These are phyloP conservation scores for Phenganax stokvisi DNA, from an alignment of 92 coral and sea anemone genomes.

Conservation along the genomic window DNA sequence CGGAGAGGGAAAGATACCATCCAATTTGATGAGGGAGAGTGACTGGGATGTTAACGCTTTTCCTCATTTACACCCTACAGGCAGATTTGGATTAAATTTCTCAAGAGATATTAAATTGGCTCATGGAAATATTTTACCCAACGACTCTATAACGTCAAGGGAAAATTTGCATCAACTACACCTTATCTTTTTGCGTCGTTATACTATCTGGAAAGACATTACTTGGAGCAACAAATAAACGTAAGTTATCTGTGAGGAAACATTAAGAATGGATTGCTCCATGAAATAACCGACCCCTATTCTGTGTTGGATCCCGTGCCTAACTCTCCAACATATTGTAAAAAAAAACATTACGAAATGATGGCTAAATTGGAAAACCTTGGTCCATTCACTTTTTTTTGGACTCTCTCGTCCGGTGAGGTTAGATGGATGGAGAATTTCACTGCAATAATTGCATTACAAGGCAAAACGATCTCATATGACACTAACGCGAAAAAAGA, in stretches of 20 bases:
- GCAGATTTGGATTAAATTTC: neutral
- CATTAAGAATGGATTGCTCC: too few relatives aligned
- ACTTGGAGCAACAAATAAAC: too few relatives aligned
- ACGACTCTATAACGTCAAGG: too few relatives aligned
- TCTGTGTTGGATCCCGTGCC: too few relatives aligned
- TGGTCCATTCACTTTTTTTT: conserved; percentile 30
- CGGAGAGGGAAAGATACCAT: neutral
- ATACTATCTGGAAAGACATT: too few relatives aligned
- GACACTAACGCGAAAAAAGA: conserved; percentile 48
- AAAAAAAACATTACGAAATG: neutral
- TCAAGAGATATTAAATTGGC: neutral
- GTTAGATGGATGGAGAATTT: conserved; percentile 31
- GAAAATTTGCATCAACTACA: too few relatives aligned
- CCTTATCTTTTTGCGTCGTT: too few relatives aligned
- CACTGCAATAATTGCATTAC: conserved; percentile 13
- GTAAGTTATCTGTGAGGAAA: too few relatives aligned
- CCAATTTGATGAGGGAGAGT: conserved; percentile 4
- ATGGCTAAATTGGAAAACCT: conserved; percentile 33
- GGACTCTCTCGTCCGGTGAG: conserved; percentile 17
- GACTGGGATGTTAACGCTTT: conserved; percentile 2
- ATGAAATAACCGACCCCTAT: too few relatives aligned
- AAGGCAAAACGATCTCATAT: conserved; percentile 23
- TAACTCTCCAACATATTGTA: too few relatives aligned
- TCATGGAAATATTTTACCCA: neutral
- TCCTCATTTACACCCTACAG: conserved; percentile 3